Base-by-base conservation (phyloP, 2,113 vertebrate species). In the Tiliqua scincoides region DNA sequence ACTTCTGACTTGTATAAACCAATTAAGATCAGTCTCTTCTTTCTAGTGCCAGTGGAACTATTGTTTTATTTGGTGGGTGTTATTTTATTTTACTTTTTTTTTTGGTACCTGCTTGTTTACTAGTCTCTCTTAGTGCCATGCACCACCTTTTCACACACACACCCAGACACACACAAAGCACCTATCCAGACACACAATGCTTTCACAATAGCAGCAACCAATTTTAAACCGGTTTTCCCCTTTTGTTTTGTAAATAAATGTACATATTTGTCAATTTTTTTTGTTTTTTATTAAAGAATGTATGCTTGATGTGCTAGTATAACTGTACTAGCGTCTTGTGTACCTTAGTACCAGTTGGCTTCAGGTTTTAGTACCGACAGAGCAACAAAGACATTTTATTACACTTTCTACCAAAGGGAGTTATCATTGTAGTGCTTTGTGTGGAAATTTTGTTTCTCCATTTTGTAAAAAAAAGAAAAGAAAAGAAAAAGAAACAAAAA, bases 381-480 rank as follows among this genome's bases (percentile, higher is more conserved):
- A 94, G 94, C 83, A 84, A 91, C 18, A 63, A 92, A 95, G 94
- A 92, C 96, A 93, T 96, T 96, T 86, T 96, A 95, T 95, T 96
- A 97, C 91, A 95, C 91, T 96, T 97, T 96, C 96, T 97, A 97
- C 96, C 97, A 97, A 97, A 97, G 97, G 97, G 96, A 96, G 94
- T 96, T 96, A 94, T 79, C 85, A 87, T 95, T 96, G 95, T 97
- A 96, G 96, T 97, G 96, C 95, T 97, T 96, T 96, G 94, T 96
- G 96, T 96, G 96, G 91, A 96, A 96, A 95, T 84, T 95, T 95
- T 94, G 94, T 89, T 91, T 91, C 85, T 82, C 82, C 67, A 27
- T 86, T 95, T 93, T 89, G 92, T 94, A 95, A 96, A 95, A 80
- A 72, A 83, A 59, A 20, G 18, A 52, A 54, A 30, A 54, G 14